Base-by-base conservation (phyloP, 2,888 invertebrate genomes). In the Ypsolopha scabrella region DNA sequence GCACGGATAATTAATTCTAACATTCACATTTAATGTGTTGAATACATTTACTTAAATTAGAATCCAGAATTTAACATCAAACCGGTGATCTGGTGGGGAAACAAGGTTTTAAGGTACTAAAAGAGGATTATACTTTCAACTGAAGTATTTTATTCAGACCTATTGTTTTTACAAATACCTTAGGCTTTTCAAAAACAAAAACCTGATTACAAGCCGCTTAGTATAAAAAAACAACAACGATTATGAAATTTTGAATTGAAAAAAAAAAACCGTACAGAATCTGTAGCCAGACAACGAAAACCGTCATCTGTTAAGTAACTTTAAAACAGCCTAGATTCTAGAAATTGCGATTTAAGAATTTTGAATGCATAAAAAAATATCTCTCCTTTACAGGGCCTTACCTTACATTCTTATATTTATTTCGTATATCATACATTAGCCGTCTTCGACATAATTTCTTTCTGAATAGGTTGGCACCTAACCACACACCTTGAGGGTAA, bases 301-400 rank as follows among this genome's bases (percentile, higher is more conserved):
- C 50, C 7, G 43, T 41, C 38, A 39, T 24, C 48, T 10, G 24
- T n/a, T 11, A 48, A n/a, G 7, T 14, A 8, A 11, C 45, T 2
- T 62, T 60, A 56, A 60, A 72, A 72, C 72, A 70, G 72, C 64
- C 66, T 68, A 72, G 64, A 64, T 52, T 67, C 67, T 75, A 75
- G 63, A 70, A 70, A 60, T 70, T 64, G 77, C 71, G 63, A 71
- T 75, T 73, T 73, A 73, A 66, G 75, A 80, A 81, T 75, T 81
- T 78, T 74, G 80, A 81, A 80, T 76, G 83, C 75, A 78, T 85
- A 85, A 85, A 85, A 83, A 85, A 86, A 86, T 85, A 86, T 82
- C 75, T 81, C 75, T 82, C 74, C 77, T 77, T 79, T n/a, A n/a
- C 9, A 78, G 76, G 82, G 81, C 80, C 83, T 83, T 81, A 85